phyloP scores from a whole-genome alignment of 2,797 vertebrate genomes.

The Pelodytes ibericus region DNA sequence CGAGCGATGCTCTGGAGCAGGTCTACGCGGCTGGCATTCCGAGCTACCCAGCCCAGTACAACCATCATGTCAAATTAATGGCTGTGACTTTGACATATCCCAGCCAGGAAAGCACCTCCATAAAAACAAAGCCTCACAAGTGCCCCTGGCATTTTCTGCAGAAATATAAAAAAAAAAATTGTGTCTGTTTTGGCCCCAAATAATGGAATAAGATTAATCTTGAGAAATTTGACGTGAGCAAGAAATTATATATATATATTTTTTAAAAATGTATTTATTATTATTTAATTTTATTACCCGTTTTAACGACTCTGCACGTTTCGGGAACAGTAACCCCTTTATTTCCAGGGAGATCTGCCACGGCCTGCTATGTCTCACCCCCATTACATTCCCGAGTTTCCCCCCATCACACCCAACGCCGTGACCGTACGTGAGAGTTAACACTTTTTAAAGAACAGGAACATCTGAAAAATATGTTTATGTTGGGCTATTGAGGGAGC shows the following conservation, averaged over 20 bases:
- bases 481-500: too few relatives aligned
- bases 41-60: conserved; percentile 31
- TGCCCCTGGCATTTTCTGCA: conserved; percentile 41
- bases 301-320: conserved; percentile 24
- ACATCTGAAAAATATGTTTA: too few relatives aligned
- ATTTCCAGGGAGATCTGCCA: background rate
- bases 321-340: conserved; percentile 24
- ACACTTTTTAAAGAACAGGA: background rate
- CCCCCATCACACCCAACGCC: too few relatives aligned
- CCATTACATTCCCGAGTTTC: background rate
- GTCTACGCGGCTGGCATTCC: background rate
- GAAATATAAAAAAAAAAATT: too few relatives aligned
- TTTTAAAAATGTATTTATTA: conserved; percentile 10
- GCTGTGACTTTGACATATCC: conserved; percentile 52
- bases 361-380: background rate
- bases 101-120: conserved; percentile 54
- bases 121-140: conserved; percentile 47
- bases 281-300: conserved; percentile 26
- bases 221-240: conserved; percentile 46
- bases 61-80: conserved; percentile 52
- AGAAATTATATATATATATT: conserved; percentile 39
- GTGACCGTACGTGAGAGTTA: too few relatives aligned
- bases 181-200: conserved; percentile 51
- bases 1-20: conserved; percentile 21
- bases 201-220: conserved; percentile 55